These are phyloP conservation scores for Panopea generosa DNA, from an alignment of 2,888 invertebrate species.

Conservation along the genomic window DNA sequence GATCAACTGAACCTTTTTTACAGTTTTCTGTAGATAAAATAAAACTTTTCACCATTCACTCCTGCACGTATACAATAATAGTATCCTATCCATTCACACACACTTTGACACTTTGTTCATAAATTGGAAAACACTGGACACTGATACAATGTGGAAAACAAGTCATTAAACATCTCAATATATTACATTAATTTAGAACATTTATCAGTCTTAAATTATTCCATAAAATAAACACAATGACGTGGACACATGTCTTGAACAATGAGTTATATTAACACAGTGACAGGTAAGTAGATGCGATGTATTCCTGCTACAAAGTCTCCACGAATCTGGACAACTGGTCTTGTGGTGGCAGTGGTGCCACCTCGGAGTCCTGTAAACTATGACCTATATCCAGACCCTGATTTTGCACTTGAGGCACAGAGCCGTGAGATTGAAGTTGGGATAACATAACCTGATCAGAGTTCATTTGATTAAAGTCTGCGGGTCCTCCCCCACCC, in stretches of 20 bases:
- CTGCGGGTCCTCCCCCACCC: constrained; percentile 61
- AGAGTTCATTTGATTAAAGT: constrained; percentile 87
- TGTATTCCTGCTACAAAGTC: constrained; percentile 80
- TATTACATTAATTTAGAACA: constrained; percentile 44
- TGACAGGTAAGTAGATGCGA: constrained; percentile 6
- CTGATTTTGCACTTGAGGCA: constrained; percentile 66
- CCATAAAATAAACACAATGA: constrained; percentile 39
- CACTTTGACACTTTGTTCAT: constrained; percentile 64
- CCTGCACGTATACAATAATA: constrained; percentile 13
- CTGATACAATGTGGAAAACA: constrained; percentile 23
- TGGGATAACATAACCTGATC: constrained; percentile 85
- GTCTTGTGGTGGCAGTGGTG: constrained; percentile 95
- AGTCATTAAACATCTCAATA: constrained; percentile 54
- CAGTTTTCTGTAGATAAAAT: constrained; percentile 47
- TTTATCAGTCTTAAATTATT: constrained; percentile 53
- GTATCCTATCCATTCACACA: constrained; percentile 25
- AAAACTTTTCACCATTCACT: constrained; percentile 39
- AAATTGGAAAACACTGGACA: constrained; percentile 34
- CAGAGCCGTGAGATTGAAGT: constrained; percentile 79
- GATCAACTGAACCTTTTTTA: constrained; percentile 28
- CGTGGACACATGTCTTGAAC: constrained; percentile 27
- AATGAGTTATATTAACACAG: constrained; percentile 34
- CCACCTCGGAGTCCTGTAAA: constrained; percentile 79
- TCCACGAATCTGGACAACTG: constrained; percentile 98
- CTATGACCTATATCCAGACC: constrained; percentile 76